Base-by-base conservation (phyloP, 2,888 invertebrate genomes). In the Dendrolimus houi region DNA sequence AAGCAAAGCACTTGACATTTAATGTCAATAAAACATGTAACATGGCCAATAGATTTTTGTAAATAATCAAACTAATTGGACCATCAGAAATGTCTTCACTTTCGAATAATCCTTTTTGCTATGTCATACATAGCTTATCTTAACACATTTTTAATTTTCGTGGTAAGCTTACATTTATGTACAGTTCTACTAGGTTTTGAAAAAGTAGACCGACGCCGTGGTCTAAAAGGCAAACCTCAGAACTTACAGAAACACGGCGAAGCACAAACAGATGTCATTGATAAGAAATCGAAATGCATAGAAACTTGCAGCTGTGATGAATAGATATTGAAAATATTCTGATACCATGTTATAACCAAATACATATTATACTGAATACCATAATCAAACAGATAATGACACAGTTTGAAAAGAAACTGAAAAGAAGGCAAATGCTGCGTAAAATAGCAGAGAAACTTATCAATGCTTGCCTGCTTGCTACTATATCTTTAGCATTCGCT, bases 401-500 rank as follows among this genome's bases (percentile, higher is more conserved):
- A 17, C 71, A 62, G 40, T 41, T 68, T 2, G 74, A 77, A 59
- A 83, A 76, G 62, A 81, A 74, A 59, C 58, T 74, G 9, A 71
- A 63, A 59, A 72, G 76, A 57, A 71, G 59, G 55, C 71, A 68
- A 57, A 63, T 68, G 62, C 56, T 85, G 12, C 71, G 75, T 12
- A 80, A 66, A 52, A 61, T 84, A 52, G 65, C 76, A 9, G 81
- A 85, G 63, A 77, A 71, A 59, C 54, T 81, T 12, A 65, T 86
- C 55, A 79, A 80, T 60, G 71, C 70, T 9, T 79, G 80, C 57
- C 61, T 88, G 8, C 59, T 85, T 2, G 72, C 79, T 1, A 83
- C 84, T 0, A 72, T 85, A 54, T 75, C 83, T 9, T 65, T 86
- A 52, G 81, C 85, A 1, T 77, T 82, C 59, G 77, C 77, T 54